A percentile compares a stretch with the other conserved stretches of the same genome.
These are phyloP conservation scores for Laspeyria flexula DNA, from an alignment of 2,888 invertebrate genomes.

Conservation along the genomic window DNA sequence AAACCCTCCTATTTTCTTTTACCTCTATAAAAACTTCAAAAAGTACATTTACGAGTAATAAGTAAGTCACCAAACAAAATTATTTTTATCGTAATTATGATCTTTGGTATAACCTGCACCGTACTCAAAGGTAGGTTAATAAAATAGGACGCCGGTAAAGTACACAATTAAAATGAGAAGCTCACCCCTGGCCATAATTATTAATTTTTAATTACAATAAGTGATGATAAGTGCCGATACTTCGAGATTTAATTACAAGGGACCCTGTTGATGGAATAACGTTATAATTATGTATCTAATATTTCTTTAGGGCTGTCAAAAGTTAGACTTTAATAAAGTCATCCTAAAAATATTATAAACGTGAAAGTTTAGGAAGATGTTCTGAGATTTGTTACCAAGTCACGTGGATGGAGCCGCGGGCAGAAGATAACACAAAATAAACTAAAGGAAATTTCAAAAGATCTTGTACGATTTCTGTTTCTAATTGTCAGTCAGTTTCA, in stretches of 20 bases:
- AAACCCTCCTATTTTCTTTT: no score
- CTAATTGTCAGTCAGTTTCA: no score
- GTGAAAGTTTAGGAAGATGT: no score
- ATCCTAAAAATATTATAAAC: no score
- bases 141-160: conserved; percentile 8
- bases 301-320: conserved; percentile 24
- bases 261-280: conserved; percentile 37
- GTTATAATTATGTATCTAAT: conserved; percentile 54
- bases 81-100: background rate
- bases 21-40: no score
- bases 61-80: no score
- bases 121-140: conserved; percentile 6
- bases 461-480: no score
- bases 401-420: no score
- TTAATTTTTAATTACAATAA: conserved; percentile 67
- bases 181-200: conserved; percentile 48
- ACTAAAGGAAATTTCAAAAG: no score
- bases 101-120: conserved; percentile 1
- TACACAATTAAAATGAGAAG: conserved; percentile 26
- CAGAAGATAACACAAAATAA: no score
- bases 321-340: background rate
- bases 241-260: conserved; percentile 63
- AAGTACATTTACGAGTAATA: no score
- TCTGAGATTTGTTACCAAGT: no score
- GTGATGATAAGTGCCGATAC: conserved; percentile 66